These are phyloP conservation scores for Coptodon rendalli DNA, from an alignment of 2,113 vertebrate genomes.

Conservation along the genomic window DNA sequence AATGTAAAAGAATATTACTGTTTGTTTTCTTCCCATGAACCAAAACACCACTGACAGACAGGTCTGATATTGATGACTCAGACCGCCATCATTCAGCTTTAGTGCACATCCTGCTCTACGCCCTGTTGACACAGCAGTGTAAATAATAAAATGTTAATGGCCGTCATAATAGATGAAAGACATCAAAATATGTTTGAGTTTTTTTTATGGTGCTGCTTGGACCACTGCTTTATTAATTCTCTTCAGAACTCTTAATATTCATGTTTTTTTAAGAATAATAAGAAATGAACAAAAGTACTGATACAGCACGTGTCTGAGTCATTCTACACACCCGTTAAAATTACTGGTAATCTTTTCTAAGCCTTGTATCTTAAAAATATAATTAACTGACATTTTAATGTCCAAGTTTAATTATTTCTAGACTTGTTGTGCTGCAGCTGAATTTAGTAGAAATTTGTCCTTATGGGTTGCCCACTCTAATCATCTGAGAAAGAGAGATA, in stretches of 20 bases:
- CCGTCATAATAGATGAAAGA: not conserved
- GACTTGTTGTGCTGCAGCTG: not conserved
- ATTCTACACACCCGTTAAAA: not conserved
- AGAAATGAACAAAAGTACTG: not conserved
- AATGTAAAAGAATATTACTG: not conserved
- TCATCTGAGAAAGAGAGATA: not conserved
- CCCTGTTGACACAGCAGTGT: slow-evolving; percentile 30
- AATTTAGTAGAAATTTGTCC: not conserved
- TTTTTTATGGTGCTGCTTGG: not conserved
- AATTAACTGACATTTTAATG: not conserved
- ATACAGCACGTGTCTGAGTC: not conserved
- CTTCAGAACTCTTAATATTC: not conserved
- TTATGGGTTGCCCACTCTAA: not conserved
- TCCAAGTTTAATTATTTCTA: not conserved
- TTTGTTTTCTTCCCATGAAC: not conserved
- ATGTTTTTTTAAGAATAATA: not conserved
- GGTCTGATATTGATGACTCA: not conserved
- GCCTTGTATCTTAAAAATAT: not conserved
- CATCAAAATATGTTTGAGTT: not conserved
- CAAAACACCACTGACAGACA: not conserved
- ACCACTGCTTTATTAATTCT: not conserved
- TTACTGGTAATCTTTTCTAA: not conserved
- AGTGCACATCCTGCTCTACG: not conserved
- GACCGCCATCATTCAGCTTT: not conserved
- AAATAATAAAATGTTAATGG: not conserved